These are phyloP conservation scores for Siphonodentalium dalli DNA, from an alignment of 2,888 invertebrate genomes.

Conservation along the genomic window DNA sequence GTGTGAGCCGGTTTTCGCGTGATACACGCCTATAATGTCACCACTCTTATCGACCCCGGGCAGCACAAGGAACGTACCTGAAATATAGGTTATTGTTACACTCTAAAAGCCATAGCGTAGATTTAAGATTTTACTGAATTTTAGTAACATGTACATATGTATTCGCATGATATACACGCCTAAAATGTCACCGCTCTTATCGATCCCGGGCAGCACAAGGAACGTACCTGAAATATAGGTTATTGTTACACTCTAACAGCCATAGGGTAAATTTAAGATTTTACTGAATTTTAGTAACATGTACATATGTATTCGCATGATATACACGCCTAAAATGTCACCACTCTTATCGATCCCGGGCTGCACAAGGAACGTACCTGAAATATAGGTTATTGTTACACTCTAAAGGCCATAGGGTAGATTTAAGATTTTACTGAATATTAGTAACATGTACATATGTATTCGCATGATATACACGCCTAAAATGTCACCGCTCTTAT, in stretches of 20 bases:
- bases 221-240: no score
- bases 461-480: slow-evolving; percentile 84
- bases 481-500: slow-evolving; percentile 86
- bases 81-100: no score
- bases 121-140: slow-evolving; percentile 60
- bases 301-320: slow-evolving; percentile 73
- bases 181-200: slow-evolving; percentile 86
- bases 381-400: no score
- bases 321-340: slow-evolving; percentile 85
- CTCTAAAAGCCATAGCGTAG: no score
- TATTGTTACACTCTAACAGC: no score
- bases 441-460: slow-evolving; percentile 61
- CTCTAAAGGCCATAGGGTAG: no score
- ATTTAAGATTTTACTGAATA: no score
- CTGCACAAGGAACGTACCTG: slow-evolving; percentile 74
- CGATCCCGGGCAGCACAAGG: slow-evolving; percentile 72
- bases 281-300: slow-evolving; percentile 61
- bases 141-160: slow-evolving; percentile 61
- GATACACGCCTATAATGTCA: slow-evolving; percentile 85
- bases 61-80: slow-evolving; percentile 73
- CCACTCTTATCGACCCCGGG: slow-evolving; percentile 78
- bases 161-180: slow-evolving; percentile 84
- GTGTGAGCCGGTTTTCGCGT: slow-evolving; percentile 78
- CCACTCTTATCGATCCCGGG: slow-evolving; percentile 78
- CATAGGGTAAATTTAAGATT: no score